Evolutionary conservation across 2,888 invertebrate genomes (phyloP), one percentile per base, ranked within the genome.

Genomic region (Pheosia gnoma): DNA sequence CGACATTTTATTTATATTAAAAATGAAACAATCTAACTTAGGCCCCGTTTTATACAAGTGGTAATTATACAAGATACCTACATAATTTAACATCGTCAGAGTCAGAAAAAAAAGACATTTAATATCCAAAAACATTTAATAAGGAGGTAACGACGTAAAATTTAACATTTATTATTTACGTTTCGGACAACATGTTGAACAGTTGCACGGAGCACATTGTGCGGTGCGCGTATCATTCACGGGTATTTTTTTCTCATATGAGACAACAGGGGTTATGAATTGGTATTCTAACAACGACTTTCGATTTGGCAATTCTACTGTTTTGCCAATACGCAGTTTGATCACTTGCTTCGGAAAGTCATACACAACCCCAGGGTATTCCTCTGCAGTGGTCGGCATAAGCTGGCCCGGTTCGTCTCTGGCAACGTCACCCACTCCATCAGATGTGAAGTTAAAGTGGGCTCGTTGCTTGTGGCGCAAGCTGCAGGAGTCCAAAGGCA

Each of bases 241-340:
- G 0, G 91, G 88, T 7, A 91, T 76, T 36, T 72, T 68, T 76
- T 80, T 89, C 36, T 85, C 83, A 38, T 81, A 66, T 7, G 74
- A 77, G 11, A 72, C 63, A 13, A 79, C 80, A 3, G 93, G 92
- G 36, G 92, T 93, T n/a, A 92, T 72, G 68, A 93, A 93, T 63
- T 91, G 87, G 72, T 91, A 93, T 72, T 92, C 93, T 0, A 93
- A 68, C 75, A 87, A 91, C 0, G 91, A 84, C 74, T 89, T 92
- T 51, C 90, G 84, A 38, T 89, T 89, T 49, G 86, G 85, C 87
- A 89, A 88, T 71, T 92, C 93, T 39, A 93, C 71, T 8, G 83
- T 80, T 75, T 89, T 92, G 53, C 86, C 88, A 54, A 93, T 80
- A 63, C 89, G 86, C 56, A 93, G 67, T 75, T 91, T 92, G 54